Conservation (phyloP, 2,888 invertebrate species). For the Ypsolopha sequella region DNA sequence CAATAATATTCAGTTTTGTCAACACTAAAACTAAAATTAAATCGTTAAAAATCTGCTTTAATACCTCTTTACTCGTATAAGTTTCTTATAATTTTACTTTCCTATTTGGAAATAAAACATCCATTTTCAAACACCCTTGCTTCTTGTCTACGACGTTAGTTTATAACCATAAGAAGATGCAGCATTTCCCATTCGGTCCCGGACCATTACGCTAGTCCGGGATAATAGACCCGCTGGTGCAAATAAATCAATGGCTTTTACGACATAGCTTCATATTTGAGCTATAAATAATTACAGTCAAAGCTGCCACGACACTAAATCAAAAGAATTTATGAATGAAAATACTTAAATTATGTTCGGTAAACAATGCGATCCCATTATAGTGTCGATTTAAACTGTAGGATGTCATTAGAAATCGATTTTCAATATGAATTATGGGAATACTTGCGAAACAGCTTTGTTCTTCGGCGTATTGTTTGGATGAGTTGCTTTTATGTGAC, state of each 20-base stretch:
- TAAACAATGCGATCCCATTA: not conserved
- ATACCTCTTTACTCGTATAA: too few relatives aligned
- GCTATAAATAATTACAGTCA: constrained; percentile 50
- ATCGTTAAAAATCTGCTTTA: not conserved
- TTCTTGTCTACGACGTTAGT: too few relatives aligned
- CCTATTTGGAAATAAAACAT: too few relatives aligned
- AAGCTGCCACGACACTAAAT: constrained; percentile 33
- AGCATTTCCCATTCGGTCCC: too few relatives aligned
- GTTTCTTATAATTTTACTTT: too few relatives aligned
- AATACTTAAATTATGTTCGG: constrained; percentile 23
- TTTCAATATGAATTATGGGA: not conserved
- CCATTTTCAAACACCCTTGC: too few relatives aligned
- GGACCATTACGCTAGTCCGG: not conserved
- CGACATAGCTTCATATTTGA: constrained; percentile 44
- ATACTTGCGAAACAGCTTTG: too few relatives aligned
- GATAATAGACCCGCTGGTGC: constrained; percentile 29
- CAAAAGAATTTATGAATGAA: constrained; percentile 41
- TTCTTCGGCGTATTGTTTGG: too few relatives aligned
- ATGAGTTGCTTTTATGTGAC: too few relatives aligned
- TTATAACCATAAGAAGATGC: too few relatives aligned
- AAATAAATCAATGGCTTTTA: constrained; percentile 45
- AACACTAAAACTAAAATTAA: too few relatives aligned
- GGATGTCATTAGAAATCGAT: not conserved
- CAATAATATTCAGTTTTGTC: too few relatives aligned
- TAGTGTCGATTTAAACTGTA: not conserved